Percentiles rank a stretch among this genome's conserved stretches.
These are phyloP conservation scores for Paraescarpia echinospica DNA, from an alignment of 1,140 invertebrate species.

Conservation along the genomic window DNA sequence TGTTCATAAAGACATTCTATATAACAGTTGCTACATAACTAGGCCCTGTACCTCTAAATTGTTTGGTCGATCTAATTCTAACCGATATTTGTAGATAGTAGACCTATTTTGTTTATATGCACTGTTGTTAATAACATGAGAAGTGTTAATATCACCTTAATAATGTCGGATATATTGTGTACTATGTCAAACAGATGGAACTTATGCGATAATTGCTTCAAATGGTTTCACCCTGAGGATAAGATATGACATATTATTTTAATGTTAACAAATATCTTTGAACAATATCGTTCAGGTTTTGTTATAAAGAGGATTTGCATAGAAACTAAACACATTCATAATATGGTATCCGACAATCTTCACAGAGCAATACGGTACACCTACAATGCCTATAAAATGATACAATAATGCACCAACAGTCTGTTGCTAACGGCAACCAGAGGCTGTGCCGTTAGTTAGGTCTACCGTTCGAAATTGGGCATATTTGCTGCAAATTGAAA, in stretches of 20 bases:
- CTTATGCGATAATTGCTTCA: neutral
- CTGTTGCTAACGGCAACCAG: neutral
- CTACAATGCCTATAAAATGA: neutral
- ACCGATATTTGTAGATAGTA: too few species aligned
- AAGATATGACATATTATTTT: neutral
- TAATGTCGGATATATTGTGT: too few species aligned
- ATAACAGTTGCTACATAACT: neutral
- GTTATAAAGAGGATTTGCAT: neutral
- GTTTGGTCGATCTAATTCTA: too few species aligned
- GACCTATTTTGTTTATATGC: neutral
- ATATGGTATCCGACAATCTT: neutral
- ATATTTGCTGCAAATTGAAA: neutral
- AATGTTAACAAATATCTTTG: neutral
- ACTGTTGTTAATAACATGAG: too few species aligned
- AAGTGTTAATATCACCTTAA: too few species aligned
- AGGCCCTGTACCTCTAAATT: neutral
- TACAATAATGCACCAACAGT: neutral
- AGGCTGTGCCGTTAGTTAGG: neutral
- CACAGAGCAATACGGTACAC: neutral
- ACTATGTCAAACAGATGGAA: too few species aligned
- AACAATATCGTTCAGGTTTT: neutral
- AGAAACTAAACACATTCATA: neutral
- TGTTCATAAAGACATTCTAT: neutral
- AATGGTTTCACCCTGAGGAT: neutral
- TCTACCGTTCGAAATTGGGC: neutral